Base-by-base conservation (phyloP, 2,888 invertebrate genomes). In the Boloria euphrosyne region DNA sequence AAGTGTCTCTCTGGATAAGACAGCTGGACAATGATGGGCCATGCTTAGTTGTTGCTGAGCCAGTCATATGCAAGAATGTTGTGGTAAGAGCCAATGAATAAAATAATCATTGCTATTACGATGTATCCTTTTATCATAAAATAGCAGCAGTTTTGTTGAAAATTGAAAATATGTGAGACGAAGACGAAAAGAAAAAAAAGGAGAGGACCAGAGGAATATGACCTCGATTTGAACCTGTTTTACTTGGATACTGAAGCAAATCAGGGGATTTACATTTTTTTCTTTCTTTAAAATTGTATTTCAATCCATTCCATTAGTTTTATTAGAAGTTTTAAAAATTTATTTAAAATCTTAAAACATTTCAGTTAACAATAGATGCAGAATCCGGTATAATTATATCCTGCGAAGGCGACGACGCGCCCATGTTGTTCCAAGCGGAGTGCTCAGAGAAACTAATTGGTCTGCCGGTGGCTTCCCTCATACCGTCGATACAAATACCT, bases 1-100 rank as follows among this genome's bases (percentile, higher is more conserved):
- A 95, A 70, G 94, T 95, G 0, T 95, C 95, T 0, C 81, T 95
- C 17, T 95, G 95, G 95, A 93, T 95, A 62, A 81, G 93, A 31
- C 93, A 93, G 73, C 79, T 94, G 68, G 93, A 93, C 73, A 87
- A 80, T 61, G 93, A 93, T 66, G 90, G 93, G 0, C 93, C 95
- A 0, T 95, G 95, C 75, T 85, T 95, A 65, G 94, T 95, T 7
- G 92, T 92, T 0, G 95, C 95, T 46, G 95, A 95, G 76, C 95
- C 95, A 0, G 95, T 95, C 18, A 94, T 93, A 77, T 92, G 94
- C 71, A 93, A 93, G 70, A 93, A 90, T 76, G 94, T 93, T 71
- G 83, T 89, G 77, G 93, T 94, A 74, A 86, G 84, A n/a, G n/a
- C n/a, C n/a, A n/a, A n/a, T n/a, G n/a, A n/a, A n/a, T n/a, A n/a